Evolutionary conservation across 2,888 invertebrate genomes (phyloP), one percentile per base, ranked within the genome.

Genomic region (Coenonympha arcania): DNA sequence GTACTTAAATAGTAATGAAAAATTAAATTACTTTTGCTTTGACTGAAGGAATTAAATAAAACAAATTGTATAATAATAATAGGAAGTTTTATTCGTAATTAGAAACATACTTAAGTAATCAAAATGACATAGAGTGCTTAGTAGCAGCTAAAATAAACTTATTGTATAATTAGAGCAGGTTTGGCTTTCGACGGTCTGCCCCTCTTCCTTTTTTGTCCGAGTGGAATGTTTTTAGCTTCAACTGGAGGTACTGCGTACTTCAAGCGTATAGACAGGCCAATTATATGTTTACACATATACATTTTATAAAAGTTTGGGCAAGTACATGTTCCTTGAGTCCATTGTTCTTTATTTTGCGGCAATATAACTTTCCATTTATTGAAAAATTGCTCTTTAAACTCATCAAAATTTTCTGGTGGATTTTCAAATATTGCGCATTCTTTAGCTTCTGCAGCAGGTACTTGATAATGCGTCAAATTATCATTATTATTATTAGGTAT

Each of bases 221-320:
- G 30, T 6, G 41, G 33, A 15, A 41, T 52, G 46, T 41, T 46
- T 36, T 33, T 55, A 13, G 50, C 52, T 48, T 55, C 54, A 44
- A 6, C 33, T 22, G 55, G 54, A 15, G 55, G 52, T 8, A 30
- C 34, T 16, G 36, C 44, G 36, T 55, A 47, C 44, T 59, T 53
- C 33, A 55, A 31, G 31, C 53, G 44, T 15, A 56, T 56, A n/a
- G 55, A 41, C 41, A 47, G 40, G 13, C 39, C 39, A 28, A 47
- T 16, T 5, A 39, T 8, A 13, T 47, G 47, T 15, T 47, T 39
- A 13, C 47, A 47, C 6, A 40, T 40, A 39, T 47, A 47, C 9
- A 26, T 5, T 31, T 47, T 40, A 26, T 28, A 36, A 31, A 47
- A 47, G 6, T 8, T 20, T 31, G 47, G 37, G 22, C 47, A 49